A percentile compares a stretch with the other conserved stretches of the same genome.
Conservation (phyloP, 2,888 invertebrate species). For the Habrosyne pyritoides region DNA sequence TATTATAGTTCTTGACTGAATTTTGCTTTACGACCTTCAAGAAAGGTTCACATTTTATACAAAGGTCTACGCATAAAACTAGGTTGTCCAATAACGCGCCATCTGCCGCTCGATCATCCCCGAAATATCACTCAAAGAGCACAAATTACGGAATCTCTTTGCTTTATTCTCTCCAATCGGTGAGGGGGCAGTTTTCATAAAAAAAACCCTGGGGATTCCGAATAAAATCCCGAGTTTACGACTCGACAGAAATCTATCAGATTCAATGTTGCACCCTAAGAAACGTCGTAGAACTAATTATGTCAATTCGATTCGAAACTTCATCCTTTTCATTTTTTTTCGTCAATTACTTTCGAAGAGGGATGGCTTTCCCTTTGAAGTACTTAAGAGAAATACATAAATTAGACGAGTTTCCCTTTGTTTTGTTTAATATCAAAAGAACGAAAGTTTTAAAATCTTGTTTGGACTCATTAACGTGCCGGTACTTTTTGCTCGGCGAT, state of each 20-base stretch:
- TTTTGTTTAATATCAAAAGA: conserved; percentile 62
- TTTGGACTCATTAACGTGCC: conserved; percentile 60
- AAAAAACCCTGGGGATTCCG: conserved; percentile 43
- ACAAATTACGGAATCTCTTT: conserved; percentile 70
- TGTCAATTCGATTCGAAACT: conserved; percentile 47
- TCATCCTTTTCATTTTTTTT: conserved; percentile 55
- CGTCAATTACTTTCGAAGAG: conserved; percentile 68
- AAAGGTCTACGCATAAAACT: conserved; percentile 68
- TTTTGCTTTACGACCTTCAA: conserved; percentile 66
- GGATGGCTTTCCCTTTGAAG: conserved; percentile 50
- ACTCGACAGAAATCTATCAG: conserved; percentile 23
- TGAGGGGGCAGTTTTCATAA: conserved; percentile 64
- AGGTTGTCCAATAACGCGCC: conserved; percentile 72
- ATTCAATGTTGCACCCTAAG: not conserved
- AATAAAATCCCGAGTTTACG: conserved; percentile 63
- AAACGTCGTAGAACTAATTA: conserved; percentile 53
- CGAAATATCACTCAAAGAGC: conserved; percentile 69
- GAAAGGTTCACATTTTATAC: conserved; percentile 55
- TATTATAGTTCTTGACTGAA: conserved; percentile 56
- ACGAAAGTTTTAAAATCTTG: conserved; percentile 66
- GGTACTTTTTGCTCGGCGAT: conserved; percentile 41
- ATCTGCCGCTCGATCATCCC: conserved; percentile 71
- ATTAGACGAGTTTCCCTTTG: conserved; percentile 61
- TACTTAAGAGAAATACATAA: conserved; percentile 56
- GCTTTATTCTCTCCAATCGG: conserved; percentile 50